phyloP scores from a whole-genome alignment of 1,140 invertebrate species.

The Aphidius ervi region DNA sequence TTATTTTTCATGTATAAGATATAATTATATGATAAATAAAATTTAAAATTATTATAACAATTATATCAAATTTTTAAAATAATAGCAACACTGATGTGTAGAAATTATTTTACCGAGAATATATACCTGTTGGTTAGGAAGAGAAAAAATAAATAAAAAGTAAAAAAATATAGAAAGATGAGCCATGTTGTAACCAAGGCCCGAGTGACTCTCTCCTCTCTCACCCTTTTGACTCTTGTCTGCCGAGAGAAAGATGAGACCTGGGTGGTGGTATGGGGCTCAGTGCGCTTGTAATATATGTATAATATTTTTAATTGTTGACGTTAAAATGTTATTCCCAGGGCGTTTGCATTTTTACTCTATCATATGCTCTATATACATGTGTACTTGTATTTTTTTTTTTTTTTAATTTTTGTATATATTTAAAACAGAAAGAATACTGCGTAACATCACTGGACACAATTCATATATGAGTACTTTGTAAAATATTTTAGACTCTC shows the following conservation, averaged over 20 bases:
- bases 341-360: conserved; percentile 28
- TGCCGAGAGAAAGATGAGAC: conserved; percentile 40
- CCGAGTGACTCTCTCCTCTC: not conserved
- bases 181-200: conserved; percentile 9
- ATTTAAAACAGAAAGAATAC: no score
- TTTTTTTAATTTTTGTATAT: no score
- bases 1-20: no score
- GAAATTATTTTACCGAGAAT: no score
- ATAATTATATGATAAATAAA: no score
- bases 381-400: no score
- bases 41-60: no score
- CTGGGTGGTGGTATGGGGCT: conserved; percentile 24
- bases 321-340: conserved; percentile 47
- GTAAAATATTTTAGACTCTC: not conserved
- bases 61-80: no score
- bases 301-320: conserved; percentile 51
- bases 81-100: no score
- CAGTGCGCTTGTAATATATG: conserved; percentile 40
- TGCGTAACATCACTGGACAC: no score
- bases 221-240: conserved; percentile 10
- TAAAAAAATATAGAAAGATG: no score
- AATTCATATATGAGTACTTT: not conserved
- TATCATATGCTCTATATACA: not conserved
- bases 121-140: no score
- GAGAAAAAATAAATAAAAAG: not conserved